Evolutionary conservation across 1,140 invertebrate species (phyloP), one percentile per base, ranked within the genome.

Genomic region (Drosophila micromelanica): DNA sequence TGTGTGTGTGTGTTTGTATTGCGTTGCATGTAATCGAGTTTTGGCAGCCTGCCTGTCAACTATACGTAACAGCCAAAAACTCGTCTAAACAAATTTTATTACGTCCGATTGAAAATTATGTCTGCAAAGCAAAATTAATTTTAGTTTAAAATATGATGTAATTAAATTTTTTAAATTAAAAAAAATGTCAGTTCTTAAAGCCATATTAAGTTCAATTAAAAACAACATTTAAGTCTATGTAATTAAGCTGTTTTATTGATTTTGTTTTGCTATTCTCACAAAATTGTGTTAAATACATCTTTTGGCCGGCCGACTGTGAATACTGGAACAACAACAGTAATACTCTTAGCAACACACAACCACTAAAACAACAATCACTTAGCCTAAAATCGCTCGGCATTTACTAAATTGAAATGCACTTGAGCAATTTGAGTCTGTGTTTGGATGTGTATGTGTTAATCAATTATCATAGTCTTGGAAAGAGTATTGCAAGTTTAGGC

Each of bases 21-120:
- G 51, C 69, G 70, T 69, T 51, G 27, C 43, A 55, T 37, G 37
- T 73, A 69, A 73, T 73, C 65, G 65, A 60, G 76, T 78, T 84
- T 73, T 49, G 65, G 12, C 63, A 56, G 63, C 43, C 35, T 54
- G 27, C 15, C 59, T 68, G 63, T 73, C 65, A 68, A 69, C 61
- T 62, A 62, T 74, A 55, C 60, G 64, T 37, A 59, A 55, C 30
- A 15, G 48, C 32, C 32, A 37, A 59, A 8, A 67, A 65, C 54
- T 59, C 46, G 30, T 13, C 30, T 45, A 46, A 42, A 35, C 5
- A 35, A 55, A 20, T 37, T 70, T 59, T 59, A 56, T 12, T 54
- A 30, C 12, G 30, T 45, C 12, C 51, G 62, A 67, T 76, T 85
- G 73, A 63, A 78, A 80, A 82, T 46, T 80, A 79, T 76, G 69